phyloP scores from a whole-genome alignment of 2,888 invertebrate species.

The Megaustenia siamemsis region DNA sequence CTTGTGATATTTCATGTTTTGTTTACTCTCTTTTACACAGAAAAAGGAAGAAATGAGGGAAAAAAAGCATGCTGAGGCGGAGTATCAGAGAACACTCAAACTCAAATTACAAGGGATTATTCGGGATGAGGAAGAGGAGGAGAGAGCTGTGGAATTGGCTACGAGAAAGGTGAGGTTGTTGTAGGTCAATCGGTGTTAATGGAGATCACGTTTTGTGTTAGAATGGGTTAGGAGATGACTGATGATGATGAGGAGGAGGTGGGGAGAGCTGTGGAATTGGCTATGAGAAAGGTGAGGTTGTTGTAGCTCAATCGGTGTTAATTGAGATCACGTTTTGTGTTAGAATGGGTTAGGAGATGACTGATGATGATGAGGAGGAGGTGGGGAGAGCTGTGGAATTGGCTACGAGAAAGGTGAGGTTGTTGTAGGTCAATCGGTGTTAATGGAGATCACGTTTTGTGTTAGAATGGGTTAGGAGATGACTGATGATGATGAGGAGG shows the following conservation, averaged over 20 bases:
- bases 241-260: not conserved
- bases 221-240: not conserved
- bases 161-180: constrained; percentile 16
- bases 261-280: not conserved
- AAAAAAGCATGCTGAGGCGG: constrained; percentile 34
- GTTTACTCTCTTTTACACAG: not conserved
- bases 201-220: not conserved
- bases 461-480: too few species aligned
- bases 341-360: too few species aligned
- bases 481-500: too few species aligned
- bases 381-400: too few species aligned
- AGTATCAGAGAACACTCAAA: constrained; percentile 44
- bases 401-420: too few species aligned
- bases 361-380: too few species aligned
- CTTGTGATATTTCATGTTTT: too few species aligned
- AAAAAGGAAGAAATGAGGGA: constrained; percentile 36
- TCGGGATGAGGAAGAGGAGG: constrained; percentile 30
- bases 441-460: too few species aligned
- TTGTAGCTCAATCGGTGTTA: not conserved
- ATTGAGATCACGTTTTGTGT: not conserved
- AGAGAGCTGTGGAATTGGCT: not conserved
- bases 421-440: too few species aligned
- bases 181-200: not conserved
- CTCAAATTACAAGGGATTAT: constrained; percentile 41
- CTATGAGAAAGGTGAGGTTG: too few species aligned